Percentiles rank a stretch among this genome's conserved stretches.
Evolutionary conservation across 2,113 vertebrate genomes (phyloP).

Genomic region (Chauna torquata): DNA sequence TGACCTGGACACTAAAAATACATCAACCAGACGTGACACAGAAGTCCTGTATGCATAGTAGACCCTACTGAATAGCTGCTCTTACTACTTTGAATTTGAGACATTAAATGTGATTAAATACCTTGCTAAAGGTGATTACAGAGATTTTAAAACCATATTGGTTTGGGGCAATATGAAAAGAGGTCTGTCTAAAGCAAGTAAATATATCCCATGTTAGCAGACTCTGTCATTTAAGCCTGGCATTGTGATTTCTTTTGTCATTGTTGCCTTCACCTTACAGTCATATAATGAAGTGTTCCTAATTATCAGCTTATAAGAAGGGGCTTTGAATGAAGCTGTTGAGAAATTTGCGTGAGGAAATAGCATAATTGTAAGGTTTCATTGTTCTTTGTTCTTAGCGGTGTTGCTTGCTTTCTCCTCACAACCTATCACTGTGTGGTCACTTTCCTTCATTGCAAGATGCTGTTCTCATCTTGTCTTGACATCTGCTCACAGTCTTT

Average conservation of each 20-base stretch:
- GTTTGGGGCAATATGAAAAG: background rate
- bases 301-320: background rate
- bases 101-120: background rate
- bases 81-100: background rate
- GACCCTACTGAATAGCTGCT: background rate
- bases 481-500: background rate
- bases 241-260: background rate
- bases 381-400: background rate
- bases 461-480: background rate
- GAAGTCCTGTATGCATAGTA: background rate
- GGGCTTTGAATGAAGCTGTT: background rate
- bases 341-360: background rate
- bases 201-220: background rate
- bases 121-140: background rate
- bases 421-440: background rate
- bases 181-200: background rate
- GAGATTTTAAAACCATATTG: background rate
- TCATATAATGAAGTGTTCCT: background rate
- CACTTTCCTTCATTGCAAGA: background rate
- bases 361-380: background rate
- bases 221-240: background rate
- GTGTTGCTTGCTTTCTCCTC: background rate
- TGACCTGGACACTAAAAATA: background rate
- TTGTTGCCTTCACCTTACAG: background rate
- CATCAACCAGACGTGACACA: background rate